phyloP scores from a whole-genome alignment of 37 sponge, comb jelly and placozoan species.

The Beroe ovata region DNA sequence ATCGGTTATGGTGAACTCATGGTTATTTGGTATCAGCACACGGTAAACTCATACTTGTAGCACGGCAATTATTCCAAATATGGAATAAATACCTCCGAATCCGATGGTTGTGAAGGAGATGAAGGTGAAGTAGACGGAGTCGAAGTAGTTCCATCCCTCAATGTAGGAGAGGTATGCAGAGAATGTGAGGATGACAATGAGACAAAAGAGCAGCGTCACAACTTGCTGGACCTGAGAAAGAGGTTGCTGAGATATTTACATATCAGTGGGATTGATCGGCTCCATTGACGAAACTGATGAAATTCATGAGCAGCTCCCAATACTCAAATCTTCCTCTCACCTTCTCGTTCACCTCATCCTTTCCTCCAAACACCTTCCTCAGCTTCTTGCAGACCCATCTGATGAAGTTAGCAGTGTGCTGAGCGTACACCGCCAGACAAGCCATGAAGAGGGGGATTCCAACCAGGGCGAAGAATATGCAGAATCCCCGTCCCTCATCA shows the following conservation, averaged over 20 bases:
- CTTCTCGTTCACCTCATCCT: slow-evolving; percentile 55
- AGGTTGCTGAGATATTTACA: too few species aligned
- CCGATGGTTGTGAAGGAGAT: slow-evolving; percentile 63
- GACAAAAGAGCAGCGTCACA: slow-evolving; percentile 49
- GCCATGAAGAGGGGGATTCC: slow-evolving; percentile 67
- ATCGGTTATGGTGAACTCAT: too few species aligned
- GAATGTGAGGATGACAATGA: slow-evolving; percentile 41
- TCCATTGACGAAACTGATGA: too few species aligned
- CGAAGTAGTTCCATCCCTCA: slow-evolving; percentile 35
- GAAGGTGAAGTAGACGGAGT: slow-evolving; percentile 51
- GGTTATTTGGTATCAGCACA: too few species aligned
- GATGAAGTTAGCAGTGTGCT: slow-evolving; percentile 63
- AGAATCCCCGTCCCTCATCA: slow-evolving; percentile 65
- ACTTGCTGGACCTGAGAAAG: slow-evolving; percentile 40
- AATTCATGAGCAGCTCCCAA: too few species aligned
- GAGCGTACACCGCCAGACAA: slow-evolving; percentile 64
- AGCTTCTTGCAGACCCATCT: slow-evolving; percentile 67
- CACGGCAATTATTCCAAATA: background rate
- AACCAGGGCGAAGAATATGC: slow-evolving; percentile 63
- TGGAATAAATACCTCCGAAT: slow-evolving; percentile 31
- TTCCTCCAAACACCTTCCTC: slow-evolving; percentile 9
- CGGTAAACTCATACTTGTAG: too few species aligned
- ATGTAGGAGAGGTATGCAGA: slow-evolving; percentile 62
- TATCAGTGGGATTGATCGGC: too few species aligned
- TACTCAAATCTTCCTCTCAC: background rate